Evolutionary conservation across 2,113 vertebrate species (phyloP).

Genomic region (Prunella himalayana): DNA sequence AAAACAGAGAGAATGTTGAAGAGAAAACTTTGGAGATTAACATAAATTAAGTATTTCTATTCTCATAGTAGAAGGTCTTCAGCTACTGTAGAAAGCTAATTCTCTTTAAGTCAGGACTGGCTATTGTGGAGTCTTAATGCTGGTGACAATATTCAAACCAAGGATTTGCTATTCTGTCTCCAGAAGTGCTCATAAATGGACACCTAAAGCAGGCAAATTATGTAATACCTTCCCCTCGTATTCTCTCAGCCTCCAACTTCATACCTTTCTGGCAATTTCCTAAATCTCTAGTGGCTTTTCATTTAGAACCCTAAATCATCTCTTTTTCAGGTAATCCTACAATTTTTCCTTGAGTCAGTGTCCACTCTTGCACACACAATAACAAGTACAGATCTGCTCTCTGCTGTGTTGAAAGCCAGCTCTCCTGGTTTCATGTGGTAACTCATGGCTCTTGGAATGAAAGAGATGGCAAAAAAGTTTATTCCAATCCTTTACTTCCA

Average conservation of each 20-base stretch:
- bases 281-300: not conserved
- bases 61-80: not conserved
- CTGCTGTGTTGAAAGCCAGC: not conserved
- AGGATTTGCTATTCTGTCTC: not conserved
- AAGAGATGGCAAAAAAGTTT: not conserved
- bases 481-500: not conserved
- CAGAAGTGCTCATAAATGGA: not conserved
- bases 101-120: not conserved
- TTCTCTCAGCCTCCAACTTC: not conserved
- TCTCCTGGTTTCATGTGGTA: not conserved
- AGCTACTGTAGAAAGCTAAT: not conserved
- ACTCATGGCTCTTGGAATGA: not conserved
- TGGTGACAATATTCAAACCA: not conserved
- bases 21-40: not conserved
- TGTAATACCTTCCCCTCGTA: not conserved
- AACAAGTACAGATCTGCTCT: not conserved
- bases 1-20: not conserved
- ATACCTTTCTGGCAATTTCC: not conserved
- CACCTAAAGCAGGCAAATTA: not conserved
- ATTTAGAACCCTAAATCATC: not conserved
- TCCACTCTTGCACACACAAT: not conserved
- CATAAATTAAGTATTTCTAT: not conserved
- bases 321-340: not conserved
- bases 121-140: not conserved
- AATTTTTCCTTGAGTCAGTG: not conserved